A percentile compares a stretch with the other conserved stretches of the same genome.
phyloP scores from a whole-genome alignment of 2,797 vertebrate genomes.

The Rhabdophis nuchalis region DNA sequence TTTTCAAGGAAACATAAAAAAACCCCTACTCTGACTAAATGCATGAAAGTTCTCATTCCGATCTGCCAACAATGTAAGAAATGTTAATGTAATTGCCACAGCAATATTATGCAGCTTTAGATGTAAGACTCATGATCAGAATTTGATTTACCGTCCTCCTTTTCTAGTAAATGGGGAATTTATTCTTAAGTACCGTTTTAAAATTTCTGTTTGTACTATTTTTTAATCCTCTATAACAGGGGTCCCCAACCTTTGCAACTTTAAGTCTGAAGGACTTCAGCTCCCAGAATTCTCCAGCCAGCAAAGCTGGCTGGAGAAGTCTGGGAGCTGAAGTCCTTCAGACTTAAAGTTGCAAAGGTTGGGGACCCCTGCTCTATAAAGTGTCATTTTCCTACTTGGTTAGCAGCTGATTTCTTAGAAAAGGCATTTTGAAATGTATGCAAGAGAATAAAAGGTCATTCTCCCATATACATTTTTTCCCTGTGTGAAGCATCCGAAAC shows the following conservation, averaged over 20 bases:
- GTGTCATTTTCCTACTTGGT: conserved; percentile 1
- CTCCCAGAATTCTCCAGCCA: too few species aligned
- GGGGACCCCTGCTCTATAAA: too few species aligned
- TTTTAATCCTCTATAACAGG: conserved; percentile 10
- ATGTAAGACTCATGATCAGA: not conserved
- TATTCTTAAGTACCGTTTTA: conserved; percentile 20
- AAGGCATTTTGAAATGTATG: conserved; percentile 17
- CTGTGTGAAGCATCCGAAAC: not conserved
- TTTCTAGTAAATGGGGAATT: conserved; percentile 24
- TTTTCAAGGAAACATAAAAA: conserved; percentile 27
- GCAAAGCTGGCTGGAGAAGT: too few species aligned
- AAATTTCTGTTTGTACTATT: conserved; percentile 21
- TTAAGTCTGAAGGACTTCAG: too few species aligned
- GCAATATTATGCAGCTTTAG: not conserved
- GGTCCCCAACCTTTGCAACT: too few species aligned
- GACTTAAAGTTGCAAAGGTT: too few species aligned
- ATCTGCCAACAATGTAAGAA: conserved; percentile 31
- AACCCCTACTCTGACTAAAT: conserved; percentile 25
- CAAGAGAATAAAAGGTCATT: not conserved
- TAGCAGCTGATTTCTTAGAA: not conserved
- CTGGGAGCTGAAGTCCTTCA: too few species aligned
- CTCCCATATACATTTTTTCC: conserved; percentile 2
- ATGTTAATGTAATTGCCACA: conserved; percentile 35
- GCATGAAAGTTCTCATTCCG: conserved; percentile 38
- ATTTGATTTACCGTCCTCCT: conserved; percentile 25